Conservation (phyloP, 2,888 invertebrate genomes). For the Cephonodes hylas region DNA sequence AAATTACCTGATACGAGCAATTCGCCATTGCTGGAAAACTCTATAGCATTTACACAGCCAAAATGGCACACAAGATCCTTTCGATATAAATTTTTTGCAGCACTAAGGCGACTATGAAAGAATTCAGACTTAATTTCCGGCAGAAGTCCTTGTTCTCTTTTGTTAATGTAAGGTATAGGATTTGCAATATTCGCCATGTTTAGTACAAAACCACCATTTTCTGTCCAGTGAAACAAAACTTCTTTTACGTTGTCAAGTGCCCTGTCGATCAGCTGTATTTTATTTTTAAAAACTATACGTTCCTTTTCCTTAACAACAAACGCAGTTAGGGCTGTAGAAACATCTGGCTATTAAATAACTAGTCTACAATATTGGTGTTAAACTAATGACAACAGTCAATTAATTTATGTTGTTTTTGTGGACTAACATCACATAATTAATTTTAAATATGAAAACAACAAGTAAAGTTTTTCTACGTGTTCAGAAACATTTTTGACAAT, state of each 20-base stretch:
- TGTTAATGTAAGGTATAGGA: constrained; percentile 81
- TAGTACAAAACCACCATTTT: constrained; percentile 69
- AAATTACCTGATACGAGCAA: constrained; percentile 90
- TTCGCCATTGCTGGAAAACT: constrained; percentile 94
- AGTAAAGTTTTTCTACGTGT: too few relatives aligned
- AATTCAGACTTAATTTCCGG: constrained; percentile 81
- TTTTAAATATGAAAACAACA: too few relatives aligned
- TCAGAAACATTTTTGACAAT: background rate
- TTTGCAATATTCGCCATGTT: constrained; percentile 78
- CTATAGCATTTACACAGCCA: constrained; percentile 98
- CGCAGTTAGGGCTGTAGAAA: background rate
- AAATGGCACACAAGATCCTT: constrained; percentile 94
- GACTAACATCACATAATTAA: too few relatives aligned
- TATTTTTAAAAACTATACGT: constrained; percentile 53
- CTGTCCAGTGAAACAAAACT: constrained; percentile 49
- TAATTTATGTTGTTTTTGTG: too few relatives aligned
- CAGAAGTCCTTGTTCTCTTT: constrained; percentile 83
- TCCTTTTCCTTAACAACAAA: background rate
- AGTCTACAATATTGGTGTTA: too few relatives aligned
- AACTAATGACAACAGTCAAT: too few relatives aligned
- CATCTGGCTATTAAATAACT: background rate
- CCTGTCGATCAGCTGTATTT: constrained; percentile 72
- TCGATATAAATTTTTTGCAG: constrained; percentile 88
- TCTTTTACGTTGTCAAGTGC: constrained; percentile 29
- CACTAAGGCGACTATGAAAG: constrained; percentile 82